Evolutionary conservation across 92 coral and sea anemone genomes (phyloP).

Genomic region (Micromussa lordhowensis): DNA sequence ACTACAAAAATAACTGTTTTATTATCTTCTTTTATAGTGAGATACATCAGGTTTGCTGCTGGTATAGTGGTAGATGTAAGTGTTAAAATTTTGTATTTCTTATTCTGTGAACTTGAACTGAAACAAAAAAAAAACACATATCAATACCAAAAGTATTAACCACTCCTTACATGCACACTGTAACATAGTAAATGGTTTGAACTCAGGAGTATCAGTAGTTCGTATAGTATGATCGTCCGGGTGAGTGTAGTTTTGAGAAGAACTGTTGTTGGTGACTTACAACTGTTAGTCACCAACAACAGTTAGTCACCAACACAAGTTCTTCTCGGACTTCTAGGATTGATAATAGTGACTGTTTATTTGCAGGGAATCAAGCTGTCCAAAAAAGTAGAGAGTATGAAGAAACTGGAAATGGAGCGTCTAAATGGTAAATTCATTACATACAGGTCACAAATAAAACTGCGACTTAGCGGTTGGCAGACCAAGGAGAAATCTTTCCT

Average conservation of each 20-base stretch:
- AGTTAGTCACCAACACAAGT: too few species aligned
- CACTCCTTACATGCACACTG: background rate
- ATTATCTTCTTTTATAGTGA: background rate
- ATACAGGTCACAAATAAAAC: background rate
- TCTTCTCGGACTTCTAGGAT: too few species aligned
- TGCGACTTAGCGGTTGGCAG: background rate
- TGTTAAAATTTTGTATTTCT: background rate
- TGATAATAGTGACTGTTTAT: too few species aligned
- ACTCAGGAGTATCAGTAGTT: too few species aligned
- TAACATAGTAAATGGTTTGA: too few species aligned
- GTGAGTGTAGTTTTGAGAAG: too few species aligned
- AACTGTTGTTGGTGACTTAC: too few species aligned
- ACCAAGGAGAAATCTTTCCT: background rate
- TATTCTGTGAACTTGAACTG: background rate
- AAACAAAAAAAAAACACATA: too few species aligned
- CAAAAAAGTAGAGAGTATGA: background rate
- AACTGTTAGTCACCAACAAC: too few species aligned
- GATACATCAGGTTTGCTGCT: background rate
- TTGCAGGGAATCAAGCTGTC: slow-evolving; percentile 11
- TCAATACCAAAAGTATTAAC: too few species aligned
- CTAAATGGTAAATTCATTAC: background rate
- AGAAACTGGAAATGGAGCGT: background rate
- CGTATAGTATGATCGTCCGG: too few species aligned
- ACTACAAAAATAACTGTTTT: too few species aligned
- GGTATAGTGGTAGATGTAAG: slow-evolving; percentile 8